phyloP scores from a whole-genome alignment of 2,888 invertebrate species.

The Lissonota sp. region DNA sequence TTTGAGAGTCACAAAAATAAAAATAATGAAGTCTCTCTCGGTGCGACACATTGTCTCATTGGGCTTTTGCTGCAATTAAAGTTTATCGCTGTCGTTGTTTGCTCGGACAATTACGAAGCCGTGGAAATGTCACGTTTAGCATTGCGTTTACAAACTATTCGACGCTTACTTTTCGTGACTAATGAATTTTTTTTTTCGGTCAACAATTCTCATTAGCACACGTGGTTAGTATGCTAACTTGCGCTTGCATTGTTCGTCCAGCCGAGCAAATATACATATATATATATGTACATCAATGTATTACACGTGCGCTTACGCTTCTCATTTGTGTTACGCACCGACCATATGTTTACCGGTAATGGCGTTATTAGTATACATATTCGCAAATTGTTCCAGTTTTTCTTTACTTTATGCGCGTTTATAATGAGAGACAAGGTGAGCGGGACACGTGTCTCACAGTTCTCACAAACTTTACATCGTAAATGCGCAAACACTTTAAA shows the following conservation, averaged over 20 bases:
- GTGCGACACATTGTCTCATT: no score
- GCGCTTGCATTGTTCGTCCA: not conserved
- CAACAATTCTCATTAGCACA: conserved; percentile 22
- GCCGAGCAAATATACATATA: not conserved
- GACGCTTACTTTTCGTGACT: no score
- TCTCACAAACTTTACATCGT: not conserved
- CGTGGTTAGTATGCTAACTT: not conserved
- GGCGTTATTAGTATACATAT: not conserved
- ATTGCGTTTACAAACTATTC: no score
- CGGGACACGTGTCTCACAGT: not conserved
- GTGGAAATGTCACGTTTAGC: no score
- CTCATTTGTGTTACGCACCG: not conserved
- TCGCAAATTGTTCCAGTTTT: not conserved
- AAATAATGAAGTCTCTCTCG: no score
- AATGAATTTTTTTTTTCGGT: no score
- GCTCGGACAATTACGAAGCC: no score
- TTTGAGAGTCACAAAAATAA: no score
- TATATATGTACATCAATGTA: not conserved
- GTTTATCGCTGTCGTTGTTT: no score
- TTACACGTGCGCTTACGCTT: conserved; percentile 5
- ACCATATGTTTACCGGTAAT: conserved; percentile 3
- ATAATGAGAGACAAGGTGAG: conserved; percentile 33
- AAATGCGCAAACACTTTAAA: no score
- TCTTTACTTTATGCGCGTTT: not conserved
- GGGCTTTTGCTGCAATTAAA: no score